Evolutionary conservation across 2,888 invertebrate genomes (phyloP), one percentile per base, ranked within the genome.

Genomic region (Drosophila robusta): DNA sequence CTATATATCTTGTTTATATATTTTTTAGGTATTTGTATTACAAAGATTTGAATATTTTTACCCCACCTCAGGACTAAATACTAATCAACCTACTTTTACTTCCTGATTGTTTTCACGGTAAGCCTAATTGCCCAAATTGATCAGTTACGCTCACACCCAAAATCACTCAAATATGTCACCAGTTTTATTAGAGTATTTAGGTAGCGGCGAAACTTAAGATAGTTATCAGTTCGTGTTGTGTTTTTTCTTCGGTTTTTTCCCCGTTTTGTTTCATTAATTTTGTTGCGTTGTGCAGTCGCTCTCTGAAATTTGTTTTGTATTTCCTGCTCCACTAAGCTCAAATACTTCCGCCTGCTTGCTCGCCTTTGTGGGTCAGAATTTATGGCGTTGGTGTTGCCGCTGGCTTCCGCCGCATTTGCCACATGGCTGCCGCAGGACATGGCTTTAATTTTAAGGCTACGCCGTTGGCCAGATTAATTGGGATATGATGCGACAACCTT

Each of bases 291-390:
- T 46, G 45, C 45, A 39, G 45, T 55, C 46, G 41, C 18, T 55
- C 16, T 63, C 34, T 66, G 65, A 69, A 83, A 83, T 84, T 89
- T 89, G 81, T 81, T 75, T 75, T 80, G 82, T 85, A 75, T 78
- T 84, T 87, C 82, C 87, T 78, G 75, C 51, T 58, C 44, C 54
- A 42, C 67, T 72, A 60, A 84, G 69, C 70, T 78, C 65, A 81
- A 87, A 89, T 78, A 65, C 89, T 89, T 89, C 87, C 89, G 87
- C 67, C 63, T 65, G 68, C 62, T 80, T 77, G 66, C 64, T 67
- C 70, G 62, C 68, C 70, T 69, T 70, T 81, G 64, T 73, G 49
- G 66, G 56, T 56, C 63, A 57, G 56, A 84, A 84, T 85, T 89
- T 84, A 89, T 89, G 78, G 69, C 34, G 64, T 71, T 87, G 71